phyloP scores from a whole-genome alignment of 2,797 vertebrate genomes.

The Vireo griseus region DNA sequence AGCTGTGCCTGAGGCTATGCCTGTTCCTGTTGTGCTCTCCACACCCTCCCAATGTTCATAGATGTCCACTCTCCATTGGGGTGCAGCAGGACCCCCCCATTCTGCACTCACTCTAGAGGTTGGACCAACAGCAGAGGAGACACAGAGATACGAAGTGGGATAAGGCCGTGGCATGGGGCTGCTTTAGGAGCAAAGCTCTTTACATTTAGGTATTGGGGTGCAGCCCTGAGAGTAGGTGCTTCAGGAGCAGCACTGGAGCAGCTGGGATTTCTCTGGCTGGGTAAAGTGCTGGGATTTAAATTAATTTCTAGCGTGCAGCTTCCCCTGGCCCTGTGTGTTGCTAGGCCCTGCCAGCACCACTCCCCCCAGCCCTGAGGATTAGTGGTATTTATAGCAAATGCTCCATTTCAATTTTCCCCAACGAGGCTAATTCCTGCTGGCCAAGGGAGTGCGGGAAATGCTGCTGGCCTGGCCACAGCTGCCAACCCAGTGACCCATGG shows the following conservation, averaged over 20 bases:
- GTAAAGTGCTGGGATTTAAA: background rate
- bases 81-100: fast-evolving
- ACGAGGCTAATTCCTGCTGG: background rate
- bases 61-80: background rate
- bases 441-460: background rate
- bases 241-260: background rate
- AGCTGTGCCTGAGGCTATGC: background rate
- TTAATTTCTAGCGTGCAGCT: background rate
- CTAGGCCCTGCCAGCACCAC: fast-evolving
- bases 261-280: background rate
- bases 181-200: background rate
- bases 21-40: background rate
- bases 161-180: fast-evolving
- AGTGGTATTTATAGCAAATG: background rate
- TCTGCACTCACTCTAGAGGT: fast-evolving
- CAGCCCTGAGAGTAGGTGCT: background rate
- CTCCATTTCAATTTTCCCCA: background rate
- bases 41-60: fast-evolving
- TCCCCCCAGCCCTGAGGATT: background rate
- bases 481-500: background rate
- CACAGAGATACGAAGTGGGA: background rate
- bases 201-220: fast-evolving
- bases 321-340: background rate
- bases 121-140: background rate
- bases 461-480: background rate